These are phyloP conservation scores for Danaus chrysippus DNA, from an alignment of 2,888 invertebrate genomes.

Conservation along the genomic window DNA sequence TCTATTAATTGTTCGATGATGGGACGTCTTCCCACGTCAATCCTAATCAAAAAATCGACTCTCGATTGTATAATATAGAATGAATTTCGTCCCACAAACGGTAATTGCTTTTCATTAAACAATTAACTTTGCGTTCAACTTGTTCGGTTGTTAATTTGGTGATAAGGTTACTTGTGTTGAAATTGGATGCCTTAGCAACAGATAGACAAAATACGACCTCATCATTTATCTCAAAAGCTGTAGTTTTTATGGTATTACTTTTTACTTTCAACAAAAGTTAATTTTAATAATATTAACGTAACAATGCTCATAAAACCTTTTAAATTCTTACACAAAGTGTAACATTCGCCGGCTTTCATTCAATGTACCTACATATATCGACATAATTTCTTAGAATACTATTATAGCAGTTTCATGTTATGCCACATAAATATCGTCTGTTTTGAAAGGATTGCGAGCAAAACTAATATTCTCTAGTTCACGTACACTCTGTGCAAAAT, in stretches of 20 bases:
- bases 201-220: constrained; percentile 1
- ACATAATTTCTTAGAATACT: constrained; percentile 3
- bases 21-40: constrained; percentile 61
- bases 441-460: constrained; percentile 36
- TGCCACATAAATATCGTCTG: constrained; percentile 32
- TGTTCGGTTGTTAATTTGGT: constrained; percentile 29
- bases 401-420: constrained; percentile 8
- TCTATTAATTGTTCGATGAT: constrained; percentile 26
- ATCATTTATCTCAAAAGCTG: background rate
- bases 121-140: constrained; percentile 52
- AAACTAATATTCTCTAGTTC: constrained; percentile 40
- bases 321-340: no score
- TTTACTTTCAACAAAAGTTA: no score
- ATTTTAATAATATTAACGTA: no score
- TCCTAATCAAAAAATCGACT: constrained; percentile 65
- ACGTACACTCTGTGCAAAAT: constrained; percentile 38
- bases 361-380: background rate
- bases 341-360: no score
- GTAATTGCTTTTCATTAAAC: constrained; percentile 70
- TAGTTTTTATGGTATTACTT: constrained; percentile 1
- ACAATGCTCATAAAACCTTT: no score
- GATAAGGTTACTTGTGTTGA: constrained; percentile 26
- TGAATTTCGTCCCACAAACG: constrained; percentile 47
- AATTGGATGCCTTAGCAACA: constrained; percentile 10
- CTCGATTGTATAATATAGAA: constrained; percentile 57